Evolutionary conservation across 1,140 invertebrate species (phyloP), one percentile per base, ranked within the genome.

Genomic region (Nebria ingens): DNA sequence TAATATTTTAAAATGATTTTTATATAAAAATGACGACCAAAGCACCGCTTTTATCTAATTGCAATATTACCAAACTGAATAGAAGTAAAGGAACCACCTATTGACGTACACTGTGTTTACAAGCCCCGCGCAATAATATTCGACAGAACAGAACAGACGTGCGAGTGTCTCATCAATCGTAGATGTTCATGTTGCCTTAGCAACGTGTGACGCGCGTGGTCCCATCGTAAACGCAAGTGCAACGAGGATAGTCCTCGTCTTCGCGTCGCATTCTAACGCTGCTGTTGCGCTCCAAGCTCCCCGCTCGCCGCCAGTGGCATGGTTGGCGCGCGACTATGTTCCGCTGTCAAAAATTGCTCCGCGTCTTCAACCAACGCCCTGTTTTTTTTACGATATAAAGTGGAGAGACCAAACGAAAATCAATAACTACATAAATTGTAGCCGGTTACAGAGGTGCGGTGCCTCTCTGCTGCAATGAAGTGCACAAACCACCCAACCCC

Each of bases 291-390:
- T 51, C 40, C 42, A 57, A 57, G 52, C 53, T 38, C 56, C 49
- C 51, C 58, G 63, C 59, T 61, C 62, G 64, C 64, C 62, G 59
- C 61, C 62, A 59, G 54, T 52, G 58, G 60, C 62, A 12, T 45
- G 9, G 25, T 34, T n/a, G 25, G 40, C 40, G 40, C 40, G 40
- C 40, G 9, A 45, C 40, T 9, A 9, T 45, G 40, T 45, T 45
- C 40, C 40, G 40, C 17, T 45, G 40, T 45, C 40, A 45, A 45
- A 45, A 45, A 45, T 45, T 45, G 15, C 40, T 45, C 58, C 58
- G 60, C 53, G 62, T 61, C 65, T 67, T 65, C 62, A 66, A 67
- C 62, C 65, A 65, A 67, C 65, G 65, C 65, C 65, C 65, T 62
- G 61, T 62, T 65, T 67, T 66, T n/a, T 67, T 67, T 64, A 59